Evolutionary conservation across 2,113 vertebrate species (phyloP).

Genomic region (Chionodraco myersi): DNA sequence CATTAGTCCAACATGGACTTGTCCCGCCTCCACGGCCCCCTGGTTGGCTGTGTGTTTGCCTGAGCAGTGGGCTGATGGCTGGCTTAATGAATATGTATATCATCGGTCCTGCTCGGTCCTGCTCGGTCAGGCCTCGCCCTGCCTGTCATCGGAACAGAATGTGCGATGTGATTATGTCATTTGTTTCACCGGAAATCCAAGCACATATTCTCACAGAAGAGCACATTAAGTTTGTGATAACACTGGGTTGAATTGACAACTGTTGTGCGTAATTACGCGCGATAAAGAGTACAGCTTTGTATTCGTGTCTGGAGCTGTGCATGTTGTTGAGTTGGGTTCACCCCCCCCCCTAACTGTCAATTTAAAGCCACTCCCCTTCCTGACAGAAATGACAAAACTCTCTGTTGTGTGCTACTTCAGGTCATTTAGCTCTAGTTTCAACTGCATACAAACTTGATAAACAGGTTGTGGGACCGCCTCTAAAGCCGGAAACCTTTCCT

Average conservation of each 20-base stretch:
- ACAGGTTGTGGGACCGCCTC: slow-evolving; percentile 77
- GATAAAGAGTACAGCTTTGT: background rate
- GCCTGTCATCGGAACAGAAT: slow-evolving; percentile 65
- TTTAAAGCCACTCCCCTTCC: slow-evolving; percentile 38
- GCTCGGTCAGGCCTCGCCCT: slow-evolving; percentile 8
- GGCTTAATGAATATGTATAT: slow-evolving; percentile 75
- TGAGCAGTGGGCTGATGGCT: slow-evolving; percentile 75
- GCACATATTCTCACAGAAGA: background rate
- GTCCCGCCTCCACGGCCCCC: slow-evolving; percentile 44
- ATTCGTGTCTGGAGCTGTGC: too few species aligned
- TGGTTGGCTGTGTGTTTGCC: slow-evolving; percentile 63
- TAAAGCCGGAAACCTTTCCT: background rate
- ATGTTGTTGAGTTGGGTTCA: background rate
- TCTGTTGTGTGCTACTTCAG: slow-evolving; percentile 49
- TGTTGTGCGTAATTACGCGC: slow-evolving; percentile 24
- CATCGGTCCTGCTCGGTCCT: slow-evolving; percentile 4
- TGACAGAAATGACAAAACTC: background rate
- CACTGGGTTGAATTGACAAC: background rate
- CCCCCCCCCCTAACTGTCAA: slow-evolving; percentile 18
- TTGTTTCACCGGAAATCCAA: slow-evolving; percentile 23
- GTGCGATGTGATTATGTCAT: slow-evolving; percentile 32
- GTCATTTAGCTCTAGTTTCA: slow-evolving; percentile 66
- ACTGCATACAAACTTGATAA: slow-evolving; percentile 55
- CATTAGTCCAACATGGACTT: slow-evolving; percentile 34
- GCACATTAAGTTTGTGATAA: background rate